Base-by-base conservation (phyloP, 2,888 invertebrate genomes). In the Dasysyrphus tricinctus region DNA sequence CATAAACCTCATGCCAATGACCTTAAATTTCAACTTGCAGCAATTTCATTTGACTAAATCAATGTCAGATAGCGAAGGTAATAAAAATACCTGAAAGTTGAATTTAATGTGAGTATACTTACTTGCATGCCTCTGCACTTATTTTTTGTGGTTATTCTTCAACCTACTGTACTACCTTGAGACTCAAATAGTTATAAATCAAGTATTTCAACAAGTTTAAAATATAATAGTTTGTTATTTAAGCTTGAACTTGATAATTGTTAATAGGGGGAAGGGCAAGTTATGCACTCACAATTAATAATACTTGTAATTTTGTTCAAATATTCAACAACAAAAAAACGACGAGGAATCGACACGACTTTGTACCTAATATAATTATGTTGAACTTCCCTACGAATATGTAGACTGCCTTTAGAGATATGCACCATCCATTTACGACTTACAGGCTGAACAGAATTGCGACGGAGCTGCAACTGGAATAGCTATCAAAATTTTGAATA, bases 51-150 rank as follows among this genome's bases (percentile, higher is more conserved):
- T 12, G 34, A 56, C 12, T n/a, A 5, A 44, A n/a, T 44, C 44
- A 63, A 63, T 63, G 63, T 63, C 44, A 42, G n/a, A 6, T 6
- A 2, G 6, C n/a, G 29, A 63, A 63, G 44, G 63, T 63, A 29
- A 63, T 32, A n/a, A 44, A 44, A 44, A 29, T 61, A 42, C 14
- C 39, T 42, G 14, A 61, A 61, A 42, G 61, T 61, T 61, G 44
- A 16, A 16, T 47, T 47, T 3, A 29, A 29, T 9, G 8, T 24
- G 6, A 6, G 2, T n/a, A 0, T 16, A 24, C 4, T 39, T 61
- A 44, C 63, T 42, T 61, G 61, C 63, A 29, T 29, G 29, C 2
- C n/a, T 39, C 9, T 63, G 63, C 63, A 44, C 8, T 63, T 24
- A 24, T 29, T 16, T 16, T 16, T 16, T 57, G 34, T 11, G n/a